Conservation (phyloP, 1,140 invertebrate genomes). For the Drosophila tsacasi region DNA sequence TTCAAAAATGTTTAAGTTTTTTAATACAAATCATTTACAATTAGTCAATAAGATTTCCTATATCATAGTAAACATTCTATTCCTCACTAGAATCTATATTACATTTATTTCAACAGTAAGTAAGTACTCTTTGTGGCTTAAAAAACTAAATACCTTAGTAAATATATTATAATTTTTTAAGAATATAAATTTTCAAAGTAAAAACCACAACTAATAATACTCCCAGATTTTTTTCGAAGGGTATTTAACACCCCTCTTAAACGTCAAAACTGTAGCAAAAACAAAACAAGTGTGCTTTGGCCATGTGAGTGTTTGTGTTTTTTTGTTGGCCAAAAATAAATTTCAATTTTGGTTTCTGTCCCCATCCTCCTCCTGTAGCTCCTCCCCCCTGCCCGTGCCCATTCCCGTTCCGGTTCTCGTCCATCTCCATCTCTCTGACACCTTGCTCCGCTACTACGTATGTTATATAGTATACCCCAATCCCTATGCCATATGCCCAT, state of each 20-base stretch:
- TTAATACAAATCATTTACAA: too few species aligned
- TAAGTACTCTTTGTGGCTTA: too few species aligned
- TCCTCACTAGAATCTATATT: too few species aligned
- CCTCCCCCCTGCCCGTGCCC: neutral
- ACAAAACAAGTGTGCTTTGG: constrained; percentile 36
- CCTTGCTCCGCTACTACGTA: constrained; percentile 32
- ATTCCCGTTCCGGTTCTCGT: constrained; percentile 7
- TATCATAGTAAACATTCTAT: too few species aligned
- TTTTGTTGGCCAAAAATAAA: constrained; percentile 60
- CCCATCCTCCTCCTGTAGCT: constrained; percentile 3
- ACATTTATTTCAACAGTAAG: neutral
- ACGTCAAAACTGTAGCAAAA: constrained; percentile 45
- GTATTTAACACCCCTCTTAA: constrained; percentile 30
- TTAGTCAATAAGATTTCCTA: too few species aligned
- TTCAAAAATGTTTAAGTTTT: too few species aligned
- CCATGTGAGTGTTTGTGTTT: constrained; percentile 17
- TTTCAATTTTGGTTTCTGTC: constrained; percentile 57
- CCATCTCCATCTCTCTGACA: constrained; percentile 56
- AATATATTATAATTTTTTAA: neutral
- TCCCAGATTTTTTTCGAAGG: neutral
- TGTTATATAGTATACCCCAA: neutral
- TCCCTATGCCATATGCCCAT: constrained; percentile 1
- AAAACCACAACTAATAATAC: neutral
- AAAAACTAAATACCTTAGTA: too few species aligned
- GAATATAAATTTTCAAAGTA: neutral